These are phyloP conservation scores for Lethrus apterus DNA, from an alignment of 1,140 invertebrate genomes.

Conservation along the genomic window DNA sequence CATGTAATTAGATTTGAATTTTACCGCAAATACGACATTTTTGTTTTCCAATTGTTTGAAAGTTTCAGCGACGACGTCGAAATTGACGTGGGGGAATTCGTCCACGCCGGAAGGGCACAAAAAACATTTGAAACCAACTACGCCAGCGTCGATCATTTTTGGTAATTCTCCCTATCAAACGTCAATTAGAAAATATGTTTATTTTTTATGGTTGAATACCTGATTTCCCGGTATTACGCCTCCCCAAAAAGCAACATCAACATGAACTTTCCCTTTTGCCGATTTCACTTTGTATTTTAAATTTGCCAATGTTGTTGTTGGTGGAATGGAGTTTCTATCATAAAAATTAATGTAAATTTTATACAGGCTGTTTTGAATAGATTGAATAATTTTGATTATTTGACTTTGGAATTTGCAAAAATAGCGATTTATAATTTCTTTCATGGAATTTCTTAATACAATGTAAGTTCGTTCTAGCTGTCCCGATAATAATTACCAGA, in stretches of 20 bases:
- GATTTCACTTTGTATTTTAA: slow-evolving; percentile 51
- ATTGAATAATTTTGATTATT: no score
- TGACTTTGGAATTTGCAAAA: no score
- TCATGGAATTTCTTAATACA: neutral
- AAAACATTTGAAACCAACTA: slow-evolving; percentile 69
- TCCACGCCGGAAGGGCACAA: slow-evolving; percentile 58
- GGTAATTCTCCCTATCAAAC: no score
- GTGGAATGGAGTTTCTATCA: slow-evolving; percentile 60
- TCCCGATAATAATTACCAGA: no score
- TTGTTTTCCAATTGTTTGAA: slow-evolving; percentile 49
- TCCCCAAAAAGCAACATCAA: slow-evolving; percentile 71
- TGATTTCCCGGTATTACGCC: slow-evolving; percentile 59
- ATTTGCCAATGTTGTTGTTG: slow-evolving; percentile 56
- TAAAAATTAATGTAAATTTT: no score
- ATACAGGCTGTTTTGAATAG: no score
- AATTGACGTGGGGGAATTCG: slow-evolving; percentile 55
- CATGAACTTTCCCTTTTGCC: slow-evolving; percentile 53
- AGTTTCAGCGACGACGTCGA: slow-evolving; percentile 48
- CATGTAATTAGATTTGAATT: neutral
- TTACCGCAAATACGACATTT: slow-evolving; percentile 52
- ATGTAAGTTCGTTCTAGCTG: neutral
- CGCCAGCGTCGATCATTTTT: slow-evolving; percentile 54
- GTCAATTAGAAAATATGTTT: no score
- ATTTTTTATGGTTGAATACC: slow-evolving; percentile 34
- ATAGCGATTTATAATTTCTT: no score